A percentile compares a stretch with the other conserved stretches of the same genome.
phyloP scores from a whole-genome alignment of 1,140 invertebrate species.

The Cherax quadricarinatus region DNA sequence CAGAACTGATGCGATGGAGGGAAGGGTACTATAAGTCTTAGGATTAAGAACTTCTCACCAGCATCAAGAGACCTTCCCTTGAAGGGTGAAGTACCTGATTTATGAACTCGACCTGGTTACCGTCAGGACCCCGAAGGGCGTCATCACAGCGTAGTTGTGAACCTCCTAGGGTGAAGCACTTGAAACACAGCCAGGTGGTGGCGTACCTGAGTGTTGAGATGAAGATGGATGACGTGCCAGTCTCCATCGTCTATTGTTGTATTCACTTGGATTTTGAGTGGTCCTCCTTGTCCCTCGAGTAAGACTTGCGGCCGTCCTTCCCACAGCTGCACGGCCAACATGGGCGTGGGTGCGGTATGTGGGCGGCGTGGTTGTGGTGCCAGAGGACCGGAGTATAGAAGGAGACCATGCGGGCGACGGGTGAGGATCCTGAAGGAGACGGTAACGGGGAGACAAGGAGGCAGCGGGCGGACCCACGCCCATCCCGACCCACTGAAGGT shows the following conservation, averaged over 20 bases:
- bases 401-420: conserved; percentile 23
- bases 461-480: conserved; percentile 33
- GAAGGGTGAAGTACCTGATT: no score
- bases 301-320: conserved; percentile 92
- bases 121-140: no score
- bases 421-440: conserved; percentile 39
- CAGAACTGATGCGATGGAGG: no score
- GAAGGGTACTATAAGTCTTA: no score
- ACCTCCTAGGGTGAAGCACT: no score
- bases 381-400: conserved; percentile 53
- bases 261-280: conserved; percentile 90
- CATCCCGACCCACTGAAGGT: conserved; percentile 44
- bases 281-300: conserved; percentile 96
- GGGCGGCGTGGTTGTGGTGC: conserved; percentile 91
- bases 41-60: no score
- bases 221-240: conserved; percentile 96
- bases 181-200: no score
- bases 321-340: conserved; percentile 94
- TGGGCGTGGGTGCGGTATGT: conserved; percentile 88
- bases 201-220: conserved; percentile 81
- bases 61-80: no score
- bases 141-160: no score
- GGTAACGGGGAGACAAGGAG: conserved; percentile 42
- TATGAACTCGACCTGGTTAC: no score
- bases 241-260: conserved; percentile 92